phyloP scores from a whole-genome alignment of 2,888 invertebrate genomes.

The Ariolimax columbianus region DNA sequence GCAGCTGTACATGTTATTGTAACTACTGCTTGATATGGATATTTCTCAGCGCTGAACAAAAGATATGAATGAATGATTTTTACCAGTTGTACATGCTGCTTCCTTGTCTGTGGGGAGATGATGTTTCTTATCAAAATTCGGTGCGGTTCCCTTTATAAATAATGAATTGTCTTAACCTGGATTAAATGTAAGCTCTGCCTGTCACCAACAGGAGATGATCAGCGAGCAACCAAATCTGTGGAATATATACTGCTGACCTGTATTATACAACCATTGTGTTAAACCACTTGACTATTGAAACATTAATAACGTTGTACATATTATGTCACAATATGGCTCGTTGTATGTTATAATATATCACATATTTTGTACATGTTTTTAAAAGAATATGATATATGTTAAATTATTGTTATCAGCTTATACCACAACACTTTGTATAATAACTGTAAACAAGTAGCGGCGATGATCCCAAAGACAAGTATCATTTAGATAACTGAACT shows the following conservation, averaged over 20 bases:
- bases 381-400: background rate
- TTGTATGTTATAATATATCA: background rate
- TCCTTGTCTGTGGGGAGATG: background rate
- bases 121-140: background rate
- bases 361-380: conserved; percentile 1
- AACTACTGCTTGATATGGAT: too few species aligned
- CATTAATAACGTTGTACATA: background rate
- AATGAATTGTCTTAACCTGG: background rate
- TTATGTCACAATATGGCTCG: background rate
- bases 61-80: too few species aligned
- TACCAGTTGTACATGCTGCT: too few species aligned
- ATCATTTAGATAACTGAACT: too few species aligned
- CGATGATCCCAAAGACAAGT: too few species aligned
- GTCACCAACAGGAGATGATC: background rate
- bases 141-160: background rate
- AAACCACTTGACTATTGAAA: background rate
- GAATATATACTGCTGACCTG: conserved; percentile 65
- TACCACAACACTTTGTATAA: too few species aligned
- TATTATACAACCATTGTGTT: conserved; percentile 36
- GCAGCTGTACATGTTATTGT: too few species aligned
- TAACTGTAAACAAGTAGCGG: too few species aligned
- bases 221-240: conserved; percentile 60
- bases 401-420: background rate
- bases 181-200: conserved; percentile 27
- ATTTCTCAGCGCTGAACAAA: too few species aligned